A percentile compares a stretch with the other conserved stretches of the same genome.
Evolutionary conservation across 2,113 vertebrate species (phyloP).

Genomic region (Amphiprion percula): DNA sequence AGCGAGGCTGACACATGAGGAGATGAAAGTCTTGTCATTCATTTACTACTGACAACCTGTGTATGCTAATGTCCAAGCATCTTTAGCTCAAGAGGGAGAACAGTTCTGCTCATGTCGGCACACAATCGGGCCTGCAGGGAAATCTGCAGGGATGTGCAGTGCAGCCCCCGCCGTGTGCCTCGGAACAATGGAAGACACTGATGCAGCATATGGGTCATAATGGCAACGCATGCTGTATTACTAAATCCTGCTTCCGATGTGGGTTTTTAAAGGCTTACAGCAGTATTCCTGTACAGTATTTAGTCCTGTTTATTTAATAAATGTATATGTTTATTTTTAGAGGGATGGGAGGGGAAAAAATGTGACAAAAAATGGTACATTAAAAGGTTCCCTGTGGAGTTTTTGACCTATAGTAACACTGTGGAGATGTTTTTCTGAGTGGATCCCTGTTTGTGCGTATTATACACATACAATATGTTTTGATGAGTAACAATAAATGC

Average conservation of each 20-base stretch:
- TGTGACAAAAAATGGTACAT: not conserved
- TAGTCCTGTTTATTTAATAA: not conserved
- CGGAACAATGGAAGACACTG: slow-evolving; percentile 33
- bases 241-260: slow-evolving; percentile 20
- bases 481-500: not conserved
- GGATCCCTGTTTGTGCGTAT: not conserved
- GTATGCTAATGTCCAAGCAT: slow-evolving; percentile 83
- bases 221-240: slow-evolving; percentile 21
- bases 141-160: slow-evolving; percentile 42
- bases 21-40: slow-evolving; percentile 86
- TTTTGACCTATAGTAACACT: not conserved
- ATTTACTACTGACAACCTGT: slow-evolving; percentile 80
- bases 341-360: not conserved
- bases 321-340: not conserved
- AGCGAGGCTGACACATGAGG: slow-evolving; percentile 79
- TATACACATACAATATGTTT: not conserved
- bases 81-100: slow-evolving; percentile 68
- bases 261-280: slow-evolving; percentile 3
- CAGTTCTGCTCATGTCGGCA: slow-evolving; percentile 47
- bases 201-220: slow-evolving; percentile 33
- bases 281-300: not conserved
- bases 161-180: not conserved
- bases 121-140: slow-evolving; percentile 45
- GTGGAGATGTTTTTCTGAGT: not conserved
- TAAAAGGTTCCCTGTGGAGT: not conserved